Base-by-base conservation (phyloP, 2,797 vertebrate species). In the Spinus olivaceus region DNA sequence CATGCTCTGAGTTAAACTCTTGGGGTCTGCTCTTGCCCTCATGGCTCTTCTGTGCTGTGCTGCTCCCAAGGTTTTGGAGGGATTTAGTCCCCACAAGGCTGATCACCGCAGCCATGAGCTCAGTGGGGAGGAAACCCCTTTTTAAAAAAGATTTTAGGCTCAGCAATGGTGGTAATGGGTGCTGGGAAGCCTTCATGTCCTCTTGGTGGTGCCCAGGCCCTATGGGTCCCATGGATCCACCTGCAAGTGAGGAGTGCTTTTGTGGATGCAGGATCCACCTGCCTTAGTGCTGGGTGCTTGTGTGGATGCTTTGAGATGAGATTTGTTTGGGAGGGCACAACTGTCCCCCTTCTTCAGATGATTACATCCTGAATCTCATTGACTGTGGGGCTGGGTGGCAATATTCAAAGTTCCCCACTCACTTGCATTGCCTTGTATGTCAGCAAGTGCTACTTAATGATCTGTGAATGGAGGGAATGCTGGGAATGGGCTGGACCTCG, bases 391-490 rank as follows among this genome's bases (percentile, higher is more conserved):
- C 79, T 81, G 66, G 76, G 56, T 78, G 88, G 90, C 86, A 71
- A 84, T 90, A 80, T 82, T 95, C 86, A 87, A 90, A 88, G 94
- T 95, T 93, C 92, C 67, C 89, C 85, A 90, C 84, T 92, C 67
- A 14, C 93, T 95, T 27, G 87, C 85, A 88, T 90, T 81, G 93
- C 94, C 94, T 96, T 95, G 72, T 95, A 94, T 92, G 90, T 89
- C 92, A 92, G 86, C 93, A 80, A 92, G 93, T 84, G 81, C 86
- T 88, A 65, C 90, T 91, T 95, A 89, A 93, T 93, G 96, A 95
- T 90, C 95, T 95, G 96, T 96, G 95, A 97, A 95, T 95, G 95
- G 92, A 94, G 96, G 87, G 95, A 96, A 96, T 94, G 94, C 95
- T 90, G 95, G 96, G 95, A 95, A 94, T 78, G 95, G 95, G 95